phyloP scores from a whole-genome alignment of 2,888 invertebrate species.

The Aplocera efformata region DNA sequence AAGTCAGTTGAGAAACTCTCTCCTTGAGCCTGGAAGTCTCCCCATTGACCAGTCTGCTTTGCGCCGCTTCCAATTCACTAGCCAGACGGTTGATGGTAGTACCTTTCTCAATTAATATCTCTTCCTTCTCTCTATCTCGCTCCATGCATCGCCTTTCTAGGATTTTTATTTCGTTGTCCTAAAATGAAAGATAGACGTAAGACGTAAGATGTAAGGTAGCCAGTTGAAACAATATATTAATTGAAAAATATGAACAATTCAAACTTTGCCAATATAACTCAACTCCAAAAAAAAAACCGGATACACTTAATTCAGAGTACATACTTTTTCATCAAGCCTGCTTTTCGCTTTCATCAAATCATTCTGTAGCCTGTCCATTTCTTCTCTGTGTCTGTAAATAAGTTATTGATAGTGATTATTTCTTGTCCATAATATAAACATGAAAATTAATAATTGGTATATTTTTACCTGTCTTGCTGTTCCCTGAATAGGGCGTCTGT shows the following conservation, averaged over 20 bases:
- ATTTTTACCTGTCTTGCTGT: slow-evolving; percentile 67
- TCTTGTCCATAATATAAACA: too few relatives aligned
- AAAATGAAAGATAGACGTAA: slow-evolving; percentile 4
- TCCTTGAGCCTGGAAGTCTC: slow-evolving; percentile 61
- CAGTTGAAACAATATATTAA: too few relatives aligned
- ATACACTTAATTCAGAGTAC: slow-evolving; percentile 25
- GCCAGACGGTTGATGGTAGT: slow-evolving; percentile 83
- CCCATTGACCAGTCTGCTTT: slow-evolving; percentile 69
- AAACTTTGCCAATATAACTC: too few relatives aligned
- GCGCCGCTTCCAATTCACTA: slow-evolving; percentile 80
- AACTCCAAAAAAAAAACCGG: too few relatives aligned
- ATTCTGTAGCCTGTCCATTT: slow-evolving; percentile 74
- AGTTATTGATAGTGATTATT: not conserved
- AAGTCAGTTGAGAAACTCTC: slow-evolving; percentile 64
- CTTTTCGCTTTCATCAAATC: slow-evolving; percentile 77
- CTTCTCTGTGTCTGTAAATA: slow-evolving; percentile 66
- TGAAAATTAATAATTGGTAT: not conserved
- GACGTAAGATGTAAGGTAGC: too few relatives aligned
- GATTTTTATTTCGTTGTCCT: slow-evolving; percentile 77
- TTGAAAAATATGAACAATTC: too few relatives aligned
- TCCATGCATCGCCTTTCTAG: slow-evolving; percentile 78
- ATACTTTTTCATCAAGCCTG: slow-evolving; percentile 77
- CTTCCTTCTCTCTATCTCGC: slow-evolving; percentile 80
- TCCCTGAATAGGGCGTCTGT: slow-evolving; percentile 72
- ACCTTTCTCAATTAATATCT: slow-evolving; percentile 82